Base-by-base conservation (phyloP, 1,140 invertebrate species). In the Pollicipes pollicipes region DNA sequence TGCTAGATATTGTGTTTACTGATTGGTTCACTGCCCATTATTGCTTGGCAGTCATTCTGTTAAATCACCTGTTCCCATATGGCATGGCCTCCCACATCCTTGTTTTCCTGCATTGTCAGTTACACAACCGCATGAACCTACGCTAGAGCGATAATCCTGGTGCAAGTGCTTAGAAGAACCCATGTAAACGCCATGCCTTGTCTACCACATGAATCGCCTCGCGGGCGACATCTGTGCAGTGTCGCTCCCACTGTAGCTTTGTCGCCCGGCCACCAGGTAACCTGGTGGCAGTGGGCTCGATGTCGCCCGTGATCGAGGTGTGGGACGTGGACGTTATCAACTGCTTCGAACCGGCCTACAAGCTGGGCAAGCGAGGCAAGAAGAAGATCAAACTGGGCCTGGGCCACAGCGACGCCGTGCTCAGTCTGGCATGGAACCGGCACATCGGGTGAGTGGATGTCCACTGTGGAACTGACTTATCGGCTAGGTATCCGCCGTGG, bases 271-370 rank as follows among this genome's bases (percentile, higher is more conserved):
- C n/a, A 45, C 28, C 72, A 82, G 92, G 88, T 28, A 97, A 95
- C 79, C 86, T 94, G 74, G 88, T 93, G 76, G 95, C 94, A 6
- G 84, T 98, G 75, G 95, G 93, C 26, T 88, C 87, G 63, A 95
- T 98, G 90, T 87, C 88, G 73, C 88, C 93, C 1, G 85, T 91
- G 66, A 96, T 98, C 72, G 87, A 93, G 73, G 85, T 98, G 21
- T 98, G 95, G 95, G 93, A 98, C 80, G 80, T 98, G 35, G 95
- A 98, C 82, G 84, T 98, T 69, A 86, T 96, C 69, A 90, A 97
- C 77, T 87, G 87, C 73, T 80, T 97, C 29, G 91, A 95, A 78
- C 93, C 95, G 58, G 87, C 87, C 0, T 89, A 88, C 75, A 87
- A 85, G 75, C 81, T 97, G 27, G 92, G 91, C 6, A 83, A 84